Evolutionary conservation across 2,888 invertebrate species (phyloP).

Genomic region (Agrotis clavis): DNA sequence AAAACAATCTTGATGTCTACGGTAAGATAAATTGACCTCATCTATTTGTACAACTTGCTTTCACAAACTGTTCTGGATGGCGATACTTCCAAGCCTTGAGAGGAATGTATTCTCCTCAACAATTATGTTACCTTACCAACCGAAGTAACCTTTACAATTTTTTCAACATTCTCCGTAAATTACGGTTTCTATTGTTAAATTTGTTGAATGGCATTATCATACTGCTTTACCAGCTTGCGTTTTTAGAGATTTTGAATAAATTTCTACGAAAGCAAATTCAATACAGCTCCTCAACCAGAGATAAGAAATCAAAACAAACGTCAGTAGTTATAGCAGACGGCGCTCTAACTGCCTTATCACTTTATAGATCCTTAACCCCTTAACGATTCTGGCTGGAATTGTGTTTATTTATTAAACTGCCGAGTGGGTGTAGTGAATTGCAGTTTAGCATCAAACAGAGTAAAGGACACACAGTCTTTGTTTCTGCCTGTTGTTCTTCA

Average conservation of each 20-base stretch:
- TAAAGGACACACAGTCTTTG: constrained; percentile 63
- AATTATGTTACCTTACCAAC: too few species aligned
- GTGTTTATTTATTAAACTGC: constrained; percentile 42
- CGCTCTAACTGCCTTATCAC: constrained; percentile 5
- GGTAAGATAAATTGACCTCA: not conserved
- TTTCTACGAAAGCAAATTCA: not conserved
- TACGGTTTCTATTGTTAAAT: not conserved
- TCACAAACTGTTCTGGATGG: not conserved
- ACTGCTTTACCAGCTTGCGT: not conserved
- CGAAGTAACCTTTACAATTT: not conserved
- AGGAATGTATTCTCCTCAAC: not conserved
- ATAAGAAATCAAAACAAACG: constrained; percentile 5
- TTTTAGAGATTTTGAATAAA: not conserved
- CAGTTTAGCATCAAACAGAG: constrained; percentile 63
- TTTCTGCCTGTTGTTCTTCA: constrained; percentile 48
- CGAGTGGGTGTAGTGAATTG: constrained; percentile 68
- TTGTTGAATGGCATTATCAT: not conserved
- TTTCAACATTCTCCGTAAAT: not conserved
- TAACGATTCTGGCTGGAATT: constrained; percentile 14
- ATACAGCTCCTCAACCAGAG: not conserved
- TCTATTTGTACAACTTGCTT: not conserved
- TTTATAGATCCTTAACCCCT: constrained; percentile 26
- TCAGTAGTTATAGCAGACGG: not conserved
- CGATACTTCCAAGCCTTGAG: not conserved
- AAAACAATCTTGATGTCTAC: not conserved